These are phyloP conservation scores for Sphaerophoria rueppellii DNA, from an alignment of 2,888 invertebrate genomes.

Conservation along the genomic window DNA sequence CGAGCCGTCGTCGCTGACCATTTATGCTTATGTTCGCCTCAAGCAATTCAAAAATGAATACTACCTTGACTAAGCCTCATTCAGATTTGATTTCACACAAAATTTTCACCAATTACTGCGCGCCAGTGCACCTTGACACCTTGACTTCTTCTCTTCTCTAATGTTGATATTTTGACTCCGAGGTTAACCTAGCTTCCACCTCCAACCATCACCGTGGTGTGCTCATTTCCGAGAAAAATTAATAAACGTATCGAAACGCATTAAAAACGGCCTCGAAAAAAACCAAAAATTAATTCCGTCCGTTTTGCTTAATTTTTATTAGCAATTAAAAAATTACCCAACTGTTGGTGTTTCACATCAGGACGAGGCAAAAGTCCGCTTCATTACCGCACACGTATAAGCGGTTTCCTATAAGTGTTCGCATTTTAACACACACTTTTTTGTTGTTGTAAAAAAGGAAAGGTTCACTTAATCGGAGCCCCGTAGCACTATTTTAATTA, in stretches of 20 bases:
- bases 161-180: too few species aligned
- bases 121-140: too few species aligned
- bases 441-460: neutral
- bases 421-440: neutral
- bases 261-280: neutral
- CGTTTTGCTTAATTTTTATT: constrained; percentile 46
- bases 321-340: constrained; percentile 67
- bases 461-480: constrained; percentile 31
- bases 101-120: too few species aligned
- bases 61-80: too few species aligned
- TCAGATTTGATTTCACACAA: too few species aligned
- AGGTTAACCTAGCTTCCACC: too few species aligned
- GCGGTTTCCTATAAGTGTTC: neutral
- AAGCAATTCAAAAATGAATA: too few species aligned
- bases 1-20: too few species aligned
- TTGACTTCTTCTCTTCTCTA: too few species aligned
- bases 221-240: constrained; percentile 61
- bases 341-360: constrained; percentile 39
- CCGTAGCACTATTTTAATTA: constrained; percentile 68
- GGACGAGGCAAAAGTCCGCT: constrained; percentile 50
- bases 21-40: too few species aligned
- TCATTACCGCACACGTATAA: constrained; percentile 46
- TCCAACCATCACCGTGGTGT: neutral
- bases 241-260: constrained; percentile 65
- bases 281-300: constrained; percentile 32